Evolutionary conservation across 1,140 invertebrate genomes (phyloP).

Genomic region (Drosophila kurseongensis): DNA sequence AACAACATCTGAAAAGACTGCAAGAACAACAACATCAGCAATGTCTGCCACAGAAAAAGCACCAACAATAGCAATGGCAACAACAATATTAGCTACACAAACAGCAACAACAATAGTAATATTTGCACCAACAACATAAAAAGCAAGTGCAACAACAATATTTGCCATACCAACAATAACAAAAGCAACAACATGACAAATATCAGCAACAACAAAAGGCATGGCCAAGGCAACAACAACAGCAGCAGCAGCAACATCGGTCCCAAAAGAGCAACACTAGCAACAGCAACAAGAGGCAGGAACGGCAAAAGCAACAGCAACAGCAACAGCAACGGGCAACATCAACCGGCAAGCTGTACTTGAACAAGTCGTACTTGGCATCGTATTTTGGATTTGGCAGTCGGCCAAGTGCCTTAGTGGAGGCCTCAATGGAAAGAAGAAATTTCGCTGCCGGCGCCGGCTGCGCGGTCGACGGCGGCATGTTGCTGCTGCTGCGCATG

Average conservation of each 20-base stretch:
- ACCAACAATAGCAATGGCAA: no score
- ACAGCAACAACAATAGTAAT: no score
- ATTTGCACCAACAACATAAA: no score
- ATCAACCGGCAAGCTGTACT: conserved; percentile 35
- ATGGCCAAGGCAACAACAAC: not conserved
- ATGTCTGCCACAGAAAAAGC: no score
- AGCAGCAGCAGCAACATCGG: conserved; percentile 22
- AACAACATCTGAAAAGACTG: not conserved
- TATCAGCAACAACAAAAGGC: no score
- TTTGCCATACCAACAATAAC: no score
- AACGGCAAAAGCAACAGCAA: conserved; percentile 15
- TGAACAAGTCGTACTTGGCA: conserved; percentile 52
- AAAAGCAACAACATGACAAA: no score
- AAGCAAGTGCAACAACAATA: no score
- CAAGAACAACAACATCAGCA: no score
- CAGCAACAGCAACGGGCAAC: conserved; percentile 28
- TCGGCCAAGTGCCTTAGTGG: conserved; percentile 60
- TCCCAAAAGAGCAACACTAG: conserved; percentile 1
- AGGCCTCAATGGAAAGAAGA: conserved; percentile 67
- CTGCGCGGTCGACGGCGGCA: conserved; percentile 18
- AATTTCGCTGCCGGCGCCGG: conserved; percentile 61
- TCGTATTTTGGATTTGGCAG: conserved; percentile 36
- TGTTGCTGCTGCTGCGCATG: conserved; percentile 74
- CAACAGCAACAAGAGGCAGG: not conserved
- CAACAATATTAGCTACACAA: no score